Base-by-base conservation (phyloP, 2,888 invertebrate genomes). In the Crematogaster levior region DNA sequence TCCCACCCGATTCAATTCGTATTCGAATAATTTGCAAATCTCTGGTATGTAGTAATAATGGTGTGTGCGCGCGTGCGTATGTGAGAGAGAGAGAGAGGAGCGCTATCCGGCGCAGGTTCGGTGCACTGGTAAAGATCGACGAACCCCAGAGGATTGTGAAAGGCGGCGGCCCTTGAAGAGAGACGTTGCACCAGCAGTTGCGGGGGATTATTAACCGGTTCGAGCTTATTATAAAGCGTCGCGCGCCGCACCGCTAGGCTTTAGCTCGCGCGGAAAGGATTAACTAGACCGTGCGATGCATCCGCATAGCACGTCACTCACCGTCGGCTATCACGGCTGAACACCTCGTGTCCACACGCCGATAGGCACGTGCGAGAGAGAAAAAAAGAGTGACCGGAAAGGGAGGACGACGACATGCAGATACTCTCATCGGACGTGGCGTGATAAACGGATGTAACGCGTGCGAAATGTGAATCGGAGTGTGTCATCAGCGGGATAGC, bases 201-300 rank as follows among this genome's bases (percentile, higher is more conserved):
- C 65, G 30, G 21, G 27, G 80, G 61, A 68, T 79, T 82, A 58
- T 77, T 65, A 58, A 65, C 34, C 65, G 56, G 48, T 60, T 60
- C n/a, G 80, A 58, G 74, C 53, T 84, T 82, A 82, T 84, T 82
- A 82, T 84, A 74, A 81, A 82, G 74, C 24, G 21, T 12, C 63
- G 60, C 40, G 56, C 56, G 37, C 65, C 68, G 51, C 65, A 70
- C n/a, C 72, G 74, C 60, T 80, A 84, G 72, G 81, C 53, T 63
- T 75, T 30, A 73, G 73, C 61, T 60, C 72, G 61, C 37, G 68
- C 56, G 74, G 73, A 81, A 73, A 72, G 61, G 61, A 74, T 82
- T 65, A 83, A 84, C 74, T 83, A 73, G 87, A 84, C 82, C 85
- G 81, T 87, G 72, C 74, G 80, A 77, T 83, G 81, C 61, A 63